These are phyloP conservation scores for Morinoia aosen DNA, from an alignment of 2,888 invertebrate species.

Conservation along the genomic window DNA sequence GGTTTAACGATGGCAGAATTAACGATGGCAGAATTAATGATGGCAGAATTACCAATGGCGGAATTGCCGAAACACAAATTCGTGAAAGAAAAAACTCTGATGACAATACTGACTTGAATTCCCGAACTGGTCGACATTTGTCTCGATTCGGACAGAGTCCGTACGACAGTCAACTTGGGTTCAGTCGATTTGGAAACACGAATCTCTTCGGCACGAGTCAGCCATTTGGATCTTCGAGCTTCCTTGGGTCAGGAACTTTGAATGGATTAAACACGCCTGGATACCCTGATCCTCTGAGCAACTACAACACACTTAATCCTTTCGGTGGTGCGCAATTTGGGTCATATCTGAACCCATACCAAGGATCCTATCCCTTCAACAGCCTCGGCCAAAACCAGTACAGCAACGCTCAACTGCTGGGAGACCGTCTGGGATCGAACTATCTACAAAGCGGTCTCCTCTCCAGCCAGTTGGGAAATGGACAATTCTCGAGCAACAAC, in stretches of 20 bases:
- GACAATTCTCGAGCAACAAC: neutral
- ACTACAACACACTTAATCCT: neutral
- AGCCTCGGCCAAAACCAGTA: neutral
- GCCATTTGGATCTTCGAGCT: conserved; percentile 6
- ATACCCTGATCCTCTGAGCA: neutral
- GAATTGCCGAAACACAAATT: neutral
- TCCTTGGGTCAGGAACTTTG: neutral
- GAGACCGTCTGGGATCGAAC: neutral
- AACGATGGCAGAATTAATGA: neutral
- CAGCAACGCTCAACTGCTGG: neutral
- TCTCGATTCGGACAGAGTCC: neutral
- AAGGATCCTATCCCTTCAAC: neutral
- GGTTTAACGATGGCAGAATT: neutral
- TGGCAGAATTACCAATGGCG: neutral
- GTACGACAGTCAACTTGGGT: neutral
- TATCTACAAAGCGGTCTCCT: neutral
- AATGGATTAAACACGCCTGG: neutral
- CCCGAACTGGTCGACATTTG: conserved; percentile 19
- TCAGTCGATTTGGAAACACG: conserved; percentile 25
- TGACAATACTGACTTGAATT: neutral
- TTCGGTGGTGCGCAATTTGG: neutral
- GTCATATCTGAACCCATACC: neutral
- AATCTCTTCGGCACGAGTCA: neutral
- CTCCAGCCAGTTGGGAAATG: neutral
- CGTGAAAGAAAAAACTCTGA: neutral